Percentiles rank a stretch among this genome's conserved stretches.
phyloP scores from a whole-genome alignment of 1,140 invertebrate species.

The Linepithema humile region DNA sequence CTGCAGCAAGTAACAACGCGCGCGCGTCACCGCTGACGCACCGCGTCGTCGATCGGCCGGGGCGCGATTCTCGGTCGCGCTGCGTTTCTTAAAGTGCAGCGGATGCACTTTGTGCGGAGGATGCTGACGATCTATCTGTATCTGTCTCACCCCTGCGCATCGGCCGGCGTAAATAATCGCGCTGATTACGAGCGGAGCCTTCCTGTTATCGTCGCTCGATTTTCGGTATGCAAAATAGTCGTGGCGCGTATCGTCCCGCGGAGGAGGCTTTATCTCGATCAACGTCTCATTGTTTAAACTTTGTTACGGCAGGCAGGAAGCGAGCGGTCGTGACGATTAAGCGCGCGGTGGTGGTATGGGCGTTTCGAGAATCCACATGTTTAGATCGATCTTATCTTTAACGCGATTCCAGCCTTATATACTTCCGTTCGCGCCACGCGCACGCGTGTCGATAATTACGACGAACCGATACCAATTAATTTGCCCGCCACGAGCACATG shows the following conservation, averaged over 20 bases:
- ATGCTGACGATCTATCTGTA: slow-evolving; percentile 31
- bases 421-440: slow-evolving; percentile 10
- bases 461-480: slow-evolving; percentile 1
- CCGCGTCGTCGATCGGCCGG: not conserved
- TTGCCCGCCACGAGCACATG: not conserved
- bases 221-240: slow-evolving; percentile 45
- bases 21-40: not conserved
- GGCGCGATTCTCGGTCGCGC: not conserved
- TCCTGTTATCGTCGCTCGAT: not conserved
- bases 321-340: not conserved
- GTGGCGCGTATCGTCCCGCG: not conserved
- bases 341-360: not conserved
- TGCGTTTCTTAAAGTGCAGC: slow-evolving; percentile 45
- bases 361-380: slow-evolving; percentile 42
- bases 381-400: slow-evolving; percentile 43
- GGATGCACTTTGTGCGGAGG: slow-evolving; percentile 26
- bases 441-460: not conserved
- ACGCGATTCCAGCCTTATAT: not conserved
- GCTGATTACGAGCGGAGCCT: not conserved
- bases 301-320: not conserved
- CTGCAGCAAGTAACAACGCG: not conserved
- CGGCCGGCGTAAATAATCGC: slow-evolving; percentile 16
- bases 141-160: not conserved
- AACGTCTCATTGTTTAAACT: slow-evolving; percentile 43
- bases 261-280: slow-evolving; percentile 35